A percentile compares a stretch with the other conserved stretches of the same genome.
phyloP scores from a whole-genome alignment of 2,797 vertebrate genomes.

The Pseudomugil gertrudae region DNA sequence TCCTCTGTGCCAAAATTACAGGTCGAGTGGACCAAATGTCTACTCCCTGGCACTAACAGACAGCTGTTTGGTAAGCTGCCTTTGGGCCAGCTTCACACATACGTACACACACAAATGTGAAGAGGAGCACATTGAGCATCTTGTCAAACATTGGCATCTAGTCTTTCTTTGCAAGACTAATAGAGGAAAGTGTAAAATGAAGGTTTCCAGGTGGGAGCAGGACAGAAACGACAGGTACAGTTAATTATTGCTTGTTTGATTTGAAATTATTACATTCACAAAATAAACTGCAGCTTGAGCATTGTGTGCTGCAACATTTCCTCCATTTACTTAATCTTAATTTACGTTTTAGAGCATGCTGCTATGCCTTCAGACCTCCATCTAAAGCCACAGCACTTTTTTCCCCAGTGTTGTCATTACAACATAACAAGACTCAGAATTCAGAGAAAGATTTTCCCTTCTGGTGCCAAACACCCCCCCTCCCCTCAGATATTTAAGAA shows the following conservation, averaged over 20 bases:
- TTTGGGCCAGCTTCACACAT: conserved; percentile 64
- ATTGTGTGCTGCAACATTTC: conserved; percentile 6
- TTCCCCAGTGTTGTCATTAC: conserved; percentile 60
- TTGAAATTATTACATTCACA: conserved; percentile 5
- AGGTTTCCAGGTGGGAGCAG: not conserved
- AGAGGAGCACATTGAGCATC: conserved; percentile 49
- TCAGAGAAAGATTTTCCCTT: conserved; percentile 31
- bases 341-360: conserved; percentile 39
- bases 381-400: conserved; percentile 14
- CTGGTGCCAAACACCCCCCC: conserved; percentile 44
- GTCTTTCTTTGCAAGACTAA: conserved; percentile 31
- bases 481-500: conserved; percentile 66
- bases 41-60: conserved; percentile 73
- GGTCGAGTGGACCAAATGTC: conserved; percentile 78
- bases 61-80: conserved; percentile 78
- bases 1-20: conserved; percentile 69
- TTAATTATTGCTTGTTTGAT: conserved; percentile 12
- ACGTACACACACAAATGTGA: conserved; percentile 33
- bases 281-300: conserved; percentile 1
- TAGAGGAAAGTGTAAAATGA: conserved; percentile 7
- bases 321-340: not conserved
- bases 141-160: conserved; percentile 49
- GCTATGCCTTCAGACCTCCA: conserved; percentile 29
- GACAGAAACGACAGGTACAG: conserved; percentile 12
- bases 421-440: conserved; percentile 46